Evolutionary conservation across 2,113 vertebrate genomes (phyloP).

Genomic region (Chlorocebus sabaeus): DNA sequence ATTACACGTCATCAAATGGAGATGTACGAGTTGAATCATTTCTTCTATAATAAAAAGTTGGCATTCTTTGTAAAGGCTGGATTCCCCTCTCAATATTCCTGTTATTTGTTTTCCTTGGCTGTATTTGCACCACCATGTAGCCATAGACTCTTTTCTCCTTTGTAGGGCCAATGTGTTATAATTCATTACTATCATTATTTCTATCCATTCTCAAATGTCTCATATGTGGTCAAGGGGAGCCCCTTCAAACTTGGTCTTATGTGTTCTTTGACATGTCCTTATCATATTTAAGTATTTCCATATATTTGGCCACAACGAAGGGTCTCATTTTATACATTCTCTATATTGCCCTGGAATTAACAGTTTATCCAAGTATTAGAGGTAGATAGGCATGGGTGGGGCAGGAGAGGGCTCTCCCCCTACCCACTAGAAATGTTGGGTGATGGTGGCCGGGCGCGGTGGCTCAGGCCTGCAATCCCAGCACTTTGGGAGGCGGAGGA

Average conservation of each 20-base stretch:
- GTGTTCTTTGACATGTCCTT: background rate
- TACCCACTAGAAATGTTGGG: no score
- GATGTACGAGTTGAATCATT: background rate
- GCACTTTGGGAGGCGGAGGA: no score
- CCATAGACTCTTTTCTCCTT: background rate
- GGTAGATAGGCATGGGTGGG: no score
- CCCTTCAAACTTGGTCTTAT: background rate
- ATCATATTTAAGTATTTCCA: background rate
- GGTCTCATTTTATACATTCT: background rate
- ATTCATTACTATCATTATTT: background rate
- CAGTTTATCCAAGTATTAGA: background rate
- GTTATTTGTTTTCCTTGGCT: background rate
- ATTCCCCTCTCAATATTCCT: background rate
- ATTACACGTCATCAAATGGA: background rate
- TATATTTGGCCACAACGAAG: background rate
- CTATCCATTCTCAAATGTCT: background rate
- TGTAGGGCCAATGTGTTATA: background rate
- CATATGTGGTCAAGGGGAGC: background rate
- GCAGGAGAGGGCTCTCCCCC: no score
- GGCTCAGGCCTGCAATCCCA: no score
- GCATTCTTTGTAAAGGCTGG: background rate
- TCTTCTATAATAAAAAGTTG: background rate
- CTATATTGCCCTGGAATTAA: background rate
- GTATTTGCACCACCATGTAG: background rate
- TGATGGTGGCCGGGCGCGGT: no score